These are phyloP conservation scores for Limosa lapponica DNA, from an alignment of 2,797 vertebrate species.

Conservation along the genomic window DNA sequence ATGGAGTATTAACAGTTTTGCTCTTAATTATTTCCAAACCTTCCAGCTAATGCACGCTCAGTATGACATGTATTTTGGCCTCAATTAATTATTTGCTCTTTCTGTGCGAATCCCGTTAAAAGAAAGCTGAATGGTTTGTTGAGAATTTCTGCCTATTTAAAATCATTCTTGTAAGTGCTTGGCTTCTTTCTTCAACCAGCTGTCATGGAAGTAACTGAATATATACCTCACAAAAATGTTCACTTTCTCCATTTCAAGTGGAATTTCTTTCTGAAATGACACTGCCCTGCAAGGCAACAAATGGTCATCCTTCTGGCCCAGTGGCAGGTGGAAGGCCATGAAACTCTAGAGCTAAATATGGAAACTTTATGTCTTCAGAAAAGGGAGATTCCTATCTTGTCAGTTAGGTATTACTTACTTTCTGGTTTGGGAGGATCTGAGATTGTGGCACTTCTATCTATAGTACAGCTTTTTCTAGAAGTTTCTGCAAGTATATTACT, in stretches of 20 bases:
- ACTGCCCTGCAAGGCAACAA: slow-evolving; percentile 34
- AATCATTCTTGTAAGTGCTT: neutral
- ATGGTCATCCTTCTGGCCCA: neutral
- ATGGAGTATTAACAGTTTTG: slow-evolving; percentile 65
- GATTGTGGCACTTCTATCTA: neutral
- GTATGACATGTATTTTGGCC: slow-evolving; percentile 3
- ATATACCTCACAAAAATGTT: slow-evolving; percentile 30
- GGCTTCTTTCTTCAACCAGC: slow-evolving; percentile 42
- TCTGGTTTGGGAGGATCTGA: neutral
- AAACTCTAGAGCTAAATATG: slow-evolving; percentile 35
- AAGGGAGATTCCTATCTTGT: neutral
- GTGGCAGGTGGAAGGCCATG: slow-evolving; percentile 46
- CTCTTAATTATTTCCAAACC: slow-evolving; percentile 67
- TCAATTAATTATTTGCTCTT: slow-evolving; percentile 48
- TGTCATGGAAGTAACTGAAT: slow-evolving; percentile 44
- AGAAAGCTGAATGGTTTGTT: neutral
- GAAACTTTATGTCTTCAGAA: slow-evolving; percentile 32
- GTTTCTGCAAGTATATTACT: neutral
- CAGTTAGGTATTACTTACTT: neutral
- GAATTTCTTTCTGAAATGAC: slow-evolving; percentile 44
- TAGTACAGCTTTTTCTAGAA: neutral
- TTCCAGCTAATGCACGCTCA: slow-evolving; percentile 20
- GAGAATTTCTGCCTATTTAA: neutral
- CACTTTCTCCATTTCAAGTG: slow-evolving; percentile 58
- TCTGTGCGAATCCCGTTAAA: neutral